Percentiles rank a stretch among this genome's conserved stretches.
These are phyloP conservation scores for Alexandromys fortis DNA, from an alignment of 2,113 vertebrate genomes.

Conservation along the genomic window DNA sequence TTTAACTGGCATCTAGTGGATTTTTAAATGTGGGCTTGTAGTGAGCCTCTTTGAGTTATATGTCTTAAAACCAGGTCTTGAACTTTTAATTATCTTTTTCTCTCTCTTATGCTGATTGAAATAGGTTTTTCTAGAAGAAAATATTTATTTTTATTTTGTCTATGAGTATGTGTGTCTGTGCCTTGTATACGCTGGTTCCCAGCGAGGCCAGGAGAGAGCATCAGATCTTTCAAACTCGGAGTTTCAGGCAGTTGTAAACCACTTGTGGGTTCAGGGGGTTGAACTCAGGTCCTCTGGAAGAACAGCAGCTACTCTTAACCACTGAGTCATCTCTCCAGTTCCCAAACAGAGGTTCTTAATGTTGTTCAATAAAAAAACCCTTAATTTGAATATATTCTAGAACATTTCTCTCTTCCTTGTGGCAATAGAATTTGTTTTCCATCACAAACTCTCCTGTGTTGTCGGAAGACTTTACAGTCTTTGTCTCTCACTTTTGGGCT, in stretches of 20 bases:
- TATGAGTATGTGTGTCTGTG: not conserved
- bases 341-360: not conserved
- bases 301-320: not conserved
- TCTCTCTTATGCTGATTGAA: not conserved
- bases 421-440: not conserved
- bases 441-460: not conserved
- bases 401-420: not conserved
- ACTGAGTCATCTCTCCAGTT: not conserved
- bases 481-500: not conserved
- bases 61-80: not conserved
- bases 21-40: not conserved
- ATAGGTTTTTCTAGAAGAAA: not conserved
- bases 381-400: not conserved
- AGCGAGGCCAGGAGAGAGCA: not conserved
- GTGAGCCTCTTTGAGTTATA: not conserved
- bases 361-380: not conserved
- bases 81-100: not conserved
- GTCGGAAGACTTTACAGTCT: not conserved
- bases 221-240: not conserved
- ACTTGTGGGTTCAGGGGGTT: not conserved
- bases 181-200: not conserved
- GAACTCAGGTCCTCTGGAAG: not conserved
- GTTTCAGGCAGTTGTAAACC: not conserved
- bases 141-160: not conserved
- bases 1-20: not conserved